Evolutionary conservation across 2,797 vertebrate species (phyloP).

Genomic region (Gallinago nigripennis): DNA sequence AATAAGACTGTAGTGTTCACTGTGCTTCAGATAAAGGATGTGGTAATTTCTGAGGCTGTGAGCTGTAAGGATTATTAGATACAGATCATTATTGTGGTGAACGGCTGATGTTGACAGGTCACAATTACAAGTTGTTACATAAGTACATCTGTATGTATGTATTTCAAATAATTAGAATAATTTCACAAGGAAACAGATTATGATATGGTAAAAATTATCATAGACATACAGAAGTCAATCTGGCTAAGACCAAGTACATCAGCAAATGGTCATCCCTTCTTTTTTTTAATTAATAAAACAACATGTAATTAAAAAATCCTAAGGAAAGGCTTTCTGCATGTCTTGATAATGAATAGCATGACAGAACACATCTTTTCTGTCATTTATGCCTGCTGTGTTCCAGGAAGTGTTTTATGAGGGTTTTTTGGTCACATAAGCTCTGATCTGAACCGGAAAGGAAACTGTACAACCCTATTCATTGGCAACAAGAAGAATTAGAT

Average conservation of each 20-base stretch:
- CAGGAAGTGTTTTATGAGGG: neutral
- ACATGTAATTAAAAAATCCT: neutral
- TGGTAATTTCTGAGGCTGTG: neutral
- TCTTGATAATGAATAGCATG: neutral
- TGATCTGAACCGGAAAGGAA: neutral
- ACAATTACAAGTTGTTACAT: neutral
- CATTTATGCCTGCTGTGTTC: neutral
- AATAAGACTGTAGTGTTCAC: neutral
- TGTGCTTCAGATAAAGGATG: neutral
- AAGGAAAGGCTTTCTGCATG: neutral
- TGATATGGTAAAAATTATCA: neutral
- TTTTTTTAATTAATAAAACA: neutral
- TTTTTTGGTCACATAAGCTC: neutral
- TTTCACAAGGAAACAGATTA: neutral
- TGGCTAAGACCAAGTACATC: neutral
- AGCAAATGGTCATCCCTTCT: neutral
- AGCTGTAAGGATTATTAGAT: neutral
- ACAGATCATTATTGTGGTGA: neutral
- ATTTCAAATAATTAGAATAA: neutral
- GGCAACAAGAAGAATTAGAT: neutral
- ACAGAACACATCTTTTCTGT: neutral
- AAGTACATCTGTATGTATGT: neutral
- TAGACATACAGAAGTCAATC: neutral
- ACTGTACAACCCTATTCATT: neutral
- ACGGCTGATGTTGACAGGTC: neutral